Conservation (phyloP, 2,888 invertebrate species). For the Drosophila vallismaia region DNA sequence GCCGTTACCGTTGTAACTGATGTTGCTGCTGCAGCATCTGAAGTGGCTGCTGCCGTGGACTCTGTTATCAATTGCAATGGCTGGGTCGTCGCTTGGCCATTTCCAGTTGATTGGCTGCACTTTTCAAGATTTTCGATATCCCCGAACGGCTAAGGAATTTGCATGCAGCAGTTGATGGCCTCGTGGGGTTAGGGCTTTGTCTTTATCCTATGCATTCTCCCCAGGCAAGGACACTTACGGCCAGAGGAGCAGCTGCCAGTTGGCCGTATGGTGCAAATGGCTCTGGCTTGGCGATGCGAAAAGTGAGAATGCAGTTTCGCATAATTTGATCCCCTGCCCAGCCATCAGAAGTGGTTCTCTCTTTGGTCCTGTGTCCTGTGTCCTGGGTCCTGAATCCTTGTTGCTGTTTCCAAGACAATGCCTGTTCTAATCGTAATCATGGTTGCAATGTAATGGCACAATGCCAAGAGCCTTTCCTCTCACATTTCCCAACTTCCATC, state of each 20-base stretch:
- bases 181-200: conserved; percentile 1
- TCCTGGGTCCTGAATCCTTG: conserved; percentile 13
- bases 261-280: conserved; percentile 59
- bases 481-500: conserved; percentile 40
- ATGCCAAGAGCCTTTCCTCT: conserved; percentile 50
- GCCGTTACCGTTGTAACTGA: conserved; percentile 23
- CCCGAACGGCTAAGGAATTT: conserved; percentile 55
- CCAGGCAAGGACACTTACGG: conserved; percentile 39
- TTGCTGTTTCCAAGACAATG: conserved; percentile 50
- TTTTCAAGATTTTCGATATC: conserved; percentile 72
- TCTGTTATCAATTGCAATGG: conserved; percentile 66
- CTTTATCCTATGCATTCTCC: neutral
- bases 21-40: conserved; percentile 17
- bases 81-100: conserved; percentile 64
- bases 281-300: conserved; percentile 41
- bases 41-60: conserved; percentile 26
- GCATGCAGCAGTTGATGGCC: conserved; percentile 45
- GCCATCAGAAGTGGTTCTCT: conserved; percentile 9
- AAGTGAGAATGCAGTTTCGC: conserved; percentile 59
- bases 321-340: conserved; percentile 61
- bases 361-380: conserved; percentile 10
- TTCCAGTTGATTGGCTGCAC: conserved; percentile 80
- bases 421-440: conserved; percentile 64
- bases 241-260: conserved; percentile 38
- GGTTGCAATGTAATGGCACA: conserved; percentile 63